phyloP scores from a whole-genome alignment of 2,797 vertebrate genomes.

The Chaunax sp. region DNA sequence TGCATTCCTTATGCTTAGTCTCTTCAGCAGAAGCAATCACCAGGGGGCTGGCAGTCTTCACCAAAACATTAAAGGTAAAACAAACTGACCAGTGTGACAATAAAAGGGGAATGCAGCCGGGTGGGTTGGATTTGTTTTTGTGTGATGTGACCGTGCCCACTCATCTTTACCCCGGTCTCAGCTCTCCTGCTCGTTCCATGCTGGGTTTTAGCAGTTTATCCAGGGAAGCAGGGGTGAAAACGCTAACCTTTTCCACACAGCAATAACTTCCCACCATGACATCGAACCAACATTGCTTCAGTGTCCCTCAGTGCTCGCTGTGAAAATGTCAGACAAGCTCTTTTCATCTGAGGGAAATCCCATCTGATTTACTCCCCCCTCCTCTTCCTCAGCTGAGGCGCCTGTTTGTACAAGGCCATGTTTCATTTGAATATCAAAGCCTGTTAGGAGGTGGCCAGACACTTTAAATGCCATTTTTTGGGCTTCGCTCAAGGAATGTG shows the following conservation, averaged over 20 bases:
- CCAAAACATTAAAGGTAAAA: slow-evolving; percentile 67
- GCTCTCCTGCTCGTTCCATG: slow-evolving; percentile 59
- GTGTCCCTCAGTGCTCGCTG: slow-evolving; percentile 72
- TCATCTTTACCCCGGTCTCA: slow-evolving; percentile 57
- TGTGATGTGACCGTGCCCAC: slow-evolving; percentile 58
- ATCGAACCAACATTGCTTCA: slow-evolving; percentile 79
- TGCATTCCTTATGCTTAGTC: slow-evolving; percentile 46
- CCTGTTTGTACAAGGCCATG: slow-evolving; percentile 77
- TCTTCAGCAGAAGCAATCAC: slow-evolving; percentile 41
- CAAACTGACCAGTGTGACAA: slow-evolving; percentile 66
- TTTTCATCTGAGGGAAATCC: slow-evolving; percentile 81
- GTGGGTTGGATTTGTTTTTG: slow-evolving; percentile 59
- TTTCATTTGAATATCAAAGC: slow-evolving; percentile 87
- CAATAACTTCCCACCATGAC: slow-evolving; percentile 81
- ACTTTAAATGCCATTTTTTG: slow-evolving; percentile 78
- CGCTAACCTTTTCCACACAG: slow-evolving; percentile 78
- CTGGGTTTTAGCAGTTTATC: slow-evolving; percentile 72
- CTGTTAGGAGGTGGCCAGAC: slow-evolving; percentile 76
- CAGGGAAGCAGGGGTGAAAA: slow-evolving; percentile 71
- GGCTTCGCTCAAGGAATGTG: slow-evolving; percentile 74
- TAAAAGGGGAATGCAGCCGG: slow-evolving; percentile 61
- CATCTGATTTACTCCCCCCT: slow-evolving; percentile 78
- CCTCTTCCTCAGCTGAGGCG: slow-evolving; percentile 65
- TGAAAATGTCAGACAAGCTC: slow-evolving; percentile 79
- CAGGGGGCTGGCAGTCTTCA: slow-evolving; percentile 49